Conservation (phyloP, 2,888 invertebrate genomes). For the Drosophila buzzatii region DNA sequence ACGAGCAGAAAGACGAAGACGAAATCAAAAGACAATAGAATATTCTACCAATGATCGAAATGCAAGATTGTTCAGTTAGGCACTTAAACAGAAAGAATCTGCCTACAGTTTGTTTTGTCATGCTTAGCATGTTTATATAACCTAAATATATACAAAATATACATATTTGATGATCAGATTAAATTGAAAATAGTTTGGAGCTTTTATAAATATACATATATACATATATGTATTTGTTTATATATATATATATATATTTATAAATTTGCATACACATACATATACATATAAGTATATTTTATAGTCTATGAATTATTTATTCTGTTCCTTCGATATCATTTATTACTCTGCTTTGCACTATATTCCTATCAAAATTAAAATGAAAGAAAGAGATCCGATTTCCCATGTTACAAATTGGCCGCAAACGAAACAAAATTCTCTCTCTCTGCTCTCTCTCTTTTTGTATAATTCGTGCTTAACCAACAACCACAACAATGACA, state of each 20-base stretch:
- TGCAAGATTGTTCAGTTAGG: neutral
- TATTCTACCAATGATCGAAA: neutral
- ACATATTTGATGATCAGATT: no score
- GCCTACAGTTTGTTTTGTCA: no score
- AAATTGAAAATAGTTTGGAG: neutral
- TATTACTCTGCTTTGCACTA: conserved; percentile 42
- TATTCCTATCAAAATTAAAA: conserved; percentile 5
- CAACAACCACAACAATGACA: conserved; percentile 27
- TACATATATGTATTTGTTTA: neutral
- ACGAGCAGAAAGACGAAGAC: neutral
- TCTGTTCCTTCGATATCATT: conserved; percentile 4
- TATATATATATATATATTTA: neutral
- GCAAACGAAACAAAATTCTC: conserved; percentile 15
- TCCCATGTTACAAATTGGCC: conserved; percentile 15
- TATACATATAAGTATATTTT: conserved; percentile 21
- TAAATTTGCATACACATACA: neutral
- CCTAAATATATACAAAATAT: no score
- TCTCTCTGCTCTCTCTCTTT: conserved; percentile 38
- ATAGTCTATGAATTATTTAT: conserved; percentile 24
- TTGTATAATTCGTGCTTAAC: conserved; percentile 51
- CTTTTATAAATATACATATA: neutral
- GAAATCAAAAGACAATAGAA: neutral
- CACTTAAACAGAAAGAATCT: neutral
- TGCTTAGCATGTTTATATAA: no score
- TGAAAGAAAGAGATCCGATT: conserved; percentile 24